phyloP scores from a whole-genome alignment of 2,113 vertebrate species.

The Phainopepla nitens region DNA sequence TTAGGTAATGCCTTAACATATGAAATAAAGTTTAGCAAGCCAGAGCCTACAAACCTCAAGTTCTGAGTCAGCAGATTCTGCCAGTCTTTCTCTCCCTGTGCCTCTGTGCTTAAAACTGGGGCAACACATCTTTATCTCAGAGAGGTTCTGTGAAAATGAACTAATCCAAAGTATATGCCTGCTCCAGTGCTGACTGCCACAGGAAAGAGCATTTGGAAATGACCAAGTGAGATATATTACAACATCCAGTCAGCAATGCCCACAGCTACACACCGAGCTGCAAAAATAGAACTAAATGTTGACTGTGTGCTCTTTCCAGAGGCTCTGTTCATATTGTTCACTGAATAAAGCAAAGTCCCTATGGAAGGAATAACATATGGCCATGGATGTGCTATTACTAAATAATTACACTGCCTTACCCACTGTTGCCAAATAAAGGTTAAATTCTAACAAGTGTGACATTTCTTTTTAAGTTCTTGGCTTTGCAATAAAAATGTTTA shows the following conservation, averaged over 20 bases:
- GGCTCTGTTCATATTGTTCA: neutral
- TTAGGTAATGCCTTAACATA: neutral
- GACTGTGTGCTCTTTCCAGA: neutral
- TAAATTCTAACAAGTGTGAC: slow-evolving; percentile 23
- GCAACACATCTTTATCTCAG: neutral
- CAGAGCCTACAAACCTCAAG: neutral
- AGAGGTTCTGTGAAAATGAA: neutral
- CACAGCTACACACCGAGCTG: neutral
- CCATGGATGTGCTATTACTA: neutral
- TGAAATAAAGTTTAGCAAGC: neutral
- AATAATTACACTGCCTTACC: neutral
- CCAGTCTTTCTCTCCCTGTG: neutral
- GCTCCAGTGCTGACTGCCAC: neutral
- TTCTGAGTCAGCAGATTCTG: neutral
- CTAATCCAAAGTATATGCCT: neutral
- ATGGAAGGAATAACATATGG: slow-evolving; percentile 14
- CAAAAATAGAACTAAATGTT: neutral
- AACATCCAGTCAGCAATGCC: neutral
- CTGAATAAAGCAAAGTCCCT: neutral
- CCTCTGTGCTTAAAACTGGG: neutral
- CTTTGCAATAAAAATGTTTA: neutral
- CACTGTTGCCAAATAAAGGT: slow-evolving; percentile 31
- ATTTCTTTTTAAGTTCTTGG: neutral
- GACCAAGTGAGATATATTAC: neutral
- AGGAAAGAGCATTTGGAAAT: neutral